Percentiles rank a stretch among this genome's conserved stretches.
phyloP scores from a whole-genome alignment of 2,888 invertebrate species.

The Dione vanillae region DNA sequence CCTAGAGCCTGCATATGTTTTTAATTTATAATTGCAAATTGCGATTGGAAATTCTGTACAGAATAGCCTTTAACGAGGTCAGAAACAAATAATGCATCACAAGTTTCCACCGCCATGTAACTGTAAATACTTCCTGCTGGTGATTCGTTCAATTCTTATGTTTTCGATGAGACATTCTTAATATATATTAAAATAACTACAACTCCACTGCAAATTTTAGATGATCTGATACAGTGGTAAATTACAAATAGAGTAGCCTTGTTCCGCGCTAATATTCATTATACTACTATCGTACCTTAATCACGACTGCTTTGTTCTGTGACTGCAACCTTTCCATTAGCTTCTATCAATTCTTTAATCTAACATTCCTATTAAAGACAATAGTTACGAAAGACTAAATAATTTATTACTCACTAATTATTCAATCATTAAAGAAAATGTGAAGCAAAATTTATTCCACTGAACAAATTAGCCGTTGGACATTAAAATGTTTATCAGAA shows the following conservation, averaged over 20 bases:
- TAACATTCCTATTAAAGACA: slow-evolving; percentile 22
- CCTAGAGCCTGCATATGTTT: slow-evolving; percentile 58
- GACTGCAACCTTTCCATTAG: slow-evolving; percentile 28
- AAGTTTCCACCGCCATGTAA: slow-evolving; percentile 36
- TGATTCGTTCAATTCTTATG: too few species aligned
- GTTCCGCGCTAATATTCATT: slow-evolving; percentile 22
- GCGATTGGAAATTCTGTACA: slow-evolving; percentile 62
- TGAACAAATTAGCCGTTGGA: slow-evolving; percentile 33
- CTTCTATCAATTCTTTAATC: slow-evolving; percentile 24
- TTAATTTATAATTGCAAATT: slow-evolving; percentile 75
- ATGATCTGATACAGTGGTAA: neutral
- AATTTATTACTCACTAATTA: slow-evolving; percentile 31
- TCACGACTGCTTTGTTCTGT: slow-evolving; percentile 34
- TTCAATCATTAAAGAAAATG: slow-evolving; percentile 31
- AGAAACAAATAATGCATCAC: slow-evolving; percentile 57
- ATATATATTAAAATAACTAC: neutral
- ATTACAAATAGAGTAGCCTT: slow-evolving; percentile 2
- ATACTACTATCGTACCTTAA: slow-evolving; percentile 23
- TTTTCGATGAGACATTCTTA: too few species aligned
- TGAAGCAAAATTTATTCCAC: slow-evolving; percentile 36
- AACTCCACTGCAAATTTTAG: neutral
- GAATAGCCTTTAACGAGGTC: slow-evolving; percentile 61
- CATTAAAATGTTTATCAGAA: slow-evolving; percentile 32
- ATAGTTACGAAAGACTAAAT: slow-evolving; percentile 24
- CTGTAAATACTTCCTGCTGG: slow-evolving; percentile 17